Evolutionary conservation across 2,113 vertebrate species (phyloP).

Genomic region (Catharus minimus): DNA sequence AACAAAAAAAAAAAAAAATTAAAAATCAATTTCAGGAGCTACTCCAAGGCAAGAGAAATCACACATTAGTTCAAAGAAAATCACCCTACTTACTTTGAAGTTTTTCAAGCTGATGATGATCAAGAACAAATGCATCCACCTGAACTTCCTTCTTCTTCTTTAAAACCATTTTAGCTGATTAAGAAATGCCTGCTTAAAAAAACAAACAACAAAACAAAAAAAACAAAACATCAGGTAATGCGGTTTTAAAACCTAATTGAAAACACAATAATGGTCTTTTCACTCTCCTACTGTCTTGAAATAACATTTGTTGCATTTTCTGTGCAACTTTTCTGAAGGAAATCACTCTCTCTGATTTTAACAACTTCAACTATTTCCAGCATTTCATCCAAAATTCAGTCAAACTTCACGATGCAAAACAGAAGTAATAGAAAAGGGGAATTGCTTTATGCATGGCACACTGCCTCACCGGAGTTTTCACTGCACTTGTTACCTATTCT

Average conservation of each 20-base stretch:
- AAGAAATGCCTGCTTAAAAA: neutral
- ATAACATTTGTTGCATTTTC: neutral
- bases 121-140: constrained; percentile 80
- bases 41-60: neutral
- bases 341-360: neutral
- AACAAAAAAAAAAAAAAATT: neutral
- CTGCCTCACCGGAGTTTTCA: neutral
- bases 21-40: neutral
- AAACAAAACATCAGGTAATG: neutral
- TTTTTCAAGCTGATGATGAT: constrained; percentile 74
- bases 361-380: neutral
- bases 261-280: neutral
- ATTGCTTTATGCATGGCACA: neutral
- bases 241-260: neutral
- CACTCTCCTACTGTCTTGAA: neutral
- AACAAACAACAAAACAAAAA: neutral
- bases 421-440: neutral
- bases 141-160: constrained; percentile 89
- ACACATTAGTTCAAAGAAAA: neutral
- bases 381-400: neutral
- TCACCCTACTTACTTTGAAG: constrained; percentile 75
- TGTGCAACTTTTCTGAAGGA: neutral
- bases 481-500: accelerated
- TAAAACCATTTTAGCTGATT: constrained; percentile 82
- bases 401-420: neutral